Conservation (phyloP, 1,140 invertebrate genomes). For the Grapholita molesta region DNA sequence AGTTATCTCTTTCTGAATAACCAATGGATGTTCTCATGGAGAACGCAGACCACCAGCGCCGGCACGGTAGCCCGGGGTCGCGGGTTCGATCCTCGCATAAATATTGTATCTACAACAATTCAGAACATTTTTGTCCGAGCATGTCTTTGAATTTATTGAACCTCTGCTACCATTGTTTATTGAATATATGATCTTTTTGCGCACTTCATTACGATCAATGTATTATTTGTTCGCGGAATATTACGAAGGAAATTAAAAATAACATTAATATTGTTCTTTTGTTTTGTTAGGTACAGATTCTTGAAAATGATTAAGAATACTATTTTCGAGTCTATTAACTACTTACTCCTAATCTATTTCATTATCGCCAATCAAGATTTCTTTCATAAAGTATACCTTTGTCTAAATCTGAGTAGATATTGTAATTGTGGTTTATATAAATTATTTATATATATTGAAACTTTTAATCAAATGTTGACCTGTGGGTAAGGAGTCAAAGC, state of each 20-base stretch:
- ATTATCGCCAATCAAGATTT: too few species aligned
- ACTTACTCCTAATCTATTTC: neutral
- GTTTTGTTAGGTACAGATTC: neutral
- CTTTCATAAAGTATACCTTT: too few species aligned
- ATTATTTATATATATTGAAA: too few species aligned
- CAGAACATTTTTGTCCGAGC: conserved; percentile 49
- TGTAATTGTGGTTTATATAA: too few species aligned
- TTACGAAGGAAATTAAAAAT: neutral
- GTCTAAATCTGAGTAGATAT: too few species aligned
- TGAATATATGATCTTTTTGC: conserved; percentile 16
- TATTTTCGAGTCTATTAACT: neutral
- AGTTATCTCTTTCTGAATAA: neutral
- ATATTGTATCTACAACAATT: conserved; percentile 50
- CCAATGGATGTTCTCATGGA: neutral
- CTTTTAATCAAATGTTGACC: too few species aligned
- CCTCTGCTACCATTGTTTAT: conserved; percentile 48
- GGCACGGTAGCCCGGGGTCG: conserved; percentile 52
- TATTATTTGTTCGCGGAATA: conserved; percentile 2
- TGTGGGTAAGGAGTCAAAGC: neutral
- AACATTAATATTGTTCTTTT: neutral
- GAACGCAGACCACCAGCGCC: conserved; percentile 41
- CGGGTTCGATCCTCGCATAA: conserved; percentile 49
- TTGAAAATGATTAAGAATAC: neutral
- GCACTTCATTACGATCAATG: neutral
- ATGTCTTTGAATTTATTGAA: conserved; percentile 52